Percentiles rank a stretch among this genome's conserved stretches.
Conservation (phyloP, 2,113 vertebrate genomes). For the Corythaixoides concolor region DNA sequence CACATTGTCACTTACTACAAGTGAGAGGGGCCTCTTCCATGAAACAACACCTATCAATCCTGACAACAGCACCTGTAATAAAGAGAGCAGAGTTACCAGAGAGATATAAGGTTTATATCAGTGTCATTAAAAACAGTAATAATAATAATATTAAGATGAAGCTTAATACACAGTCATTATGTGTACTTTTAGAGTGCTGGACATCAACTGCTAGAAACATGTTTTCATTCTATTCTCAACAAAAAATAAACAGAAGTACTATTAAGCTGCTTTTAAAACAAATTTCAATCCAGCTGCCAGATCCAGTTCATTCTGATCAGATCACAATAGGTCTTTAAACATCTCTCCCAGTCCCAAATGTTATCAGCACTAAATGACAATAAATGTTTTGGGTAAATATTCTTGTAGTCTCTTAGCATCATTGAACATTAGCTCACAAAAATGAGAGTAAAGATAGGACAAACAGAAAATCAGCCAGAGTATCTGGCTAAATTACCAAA, state of each 20-base stretch:
- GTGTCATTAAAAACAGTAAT: not conserved
- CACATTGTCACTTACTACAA: slow-evolving; percentile 87
- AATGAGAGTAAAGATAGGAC: not conserved
- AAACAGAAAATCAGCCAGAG: not conserved
- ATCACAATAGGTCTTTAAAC: not conserved
- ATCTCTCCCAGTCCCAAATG: not conserved
- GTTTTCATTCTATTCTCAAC: not conserved
- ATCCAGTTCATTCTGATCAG: not conserved
- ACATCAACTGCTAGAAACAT: not conserved
- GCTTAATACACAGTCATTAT: not conserved
- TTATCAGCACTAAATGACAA: not conserved
- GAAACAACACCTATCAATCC: slow-evolving; percentile 96
- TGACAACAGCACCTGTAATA: slow-evolving; percentile 90
- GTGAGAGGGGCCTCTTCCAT: slow-evolving; percentile 96
- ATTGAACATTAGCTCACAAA: not conserved
- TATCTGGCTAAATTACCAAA: not conserved
- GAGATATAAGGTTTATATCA: not conserved
- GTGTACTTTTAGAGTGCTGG: not conserved
- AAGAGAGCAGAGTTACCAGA: not conserved
- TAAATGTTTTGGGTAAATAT: not conserved
- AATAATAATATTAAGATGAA: not conserved
- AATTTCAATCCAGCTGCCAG: not conserved
- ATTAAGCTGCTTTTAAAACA: not conserved
- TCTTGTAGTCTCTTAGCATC: not conserved
- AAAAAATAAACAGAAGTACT: not conserved